phyloP scores from a whole-genome alignment of 37 sponge, comb jelly and placozoan species.

The Haliclona indistincta region DNA sequence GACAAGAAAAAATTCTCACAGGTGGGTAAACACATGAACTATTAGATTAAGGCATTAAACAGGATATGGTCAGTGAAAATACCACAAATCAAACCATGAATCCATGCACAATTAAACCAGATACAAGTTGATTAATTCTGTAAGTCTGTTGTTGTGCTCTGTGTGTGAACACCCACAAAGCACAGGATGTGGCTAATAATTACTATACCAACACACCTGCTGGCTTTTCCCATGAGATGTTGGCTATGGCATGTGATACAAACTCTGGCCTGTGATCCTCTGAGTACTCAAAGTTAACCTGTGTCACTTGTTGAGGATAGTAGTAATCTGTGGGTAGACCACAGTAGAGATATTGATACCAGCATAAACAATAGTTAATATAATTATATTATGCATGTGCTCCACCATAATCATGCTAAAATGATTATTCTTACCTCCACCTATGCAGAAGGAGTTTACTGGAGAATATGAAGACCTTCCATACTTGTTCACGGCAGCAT shows the following conservation, averaged over 20 bases:
- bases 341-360: neutral
- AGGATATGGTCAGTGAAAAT: too few species aligned
- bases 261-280: neutral
- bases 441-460: neutral
- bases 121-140: too few species aligned
- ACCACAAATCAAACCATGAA: too few species aligned
- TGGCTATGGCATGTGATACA: neutral
- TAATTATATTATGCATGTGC: neutral
- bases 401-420: neutral
- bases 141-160: too few species aligned
- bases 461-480: neutral
- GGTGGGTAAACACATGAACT: too few species aligned
- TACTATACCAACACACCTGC: neutral
- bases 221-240: neutral
- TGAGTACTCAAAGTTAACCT: neutral
- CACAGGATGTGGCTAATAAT: too few species aligned
- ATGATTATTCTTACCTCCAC: neutral
- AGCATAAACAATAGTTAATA: neutral
- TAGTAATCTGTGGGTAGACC: neutral
- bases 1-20: too few species aligned
- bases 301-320: neutral
- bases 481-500: conserved; percentile 10
- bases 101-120: too few species aligned
- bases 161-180: too few species aligned
- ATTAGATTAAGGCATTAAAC: too few species aligned